Conservation (phyloP, 2,113 vertebrate species). For the Tachuris rubrigastra region DNA sequence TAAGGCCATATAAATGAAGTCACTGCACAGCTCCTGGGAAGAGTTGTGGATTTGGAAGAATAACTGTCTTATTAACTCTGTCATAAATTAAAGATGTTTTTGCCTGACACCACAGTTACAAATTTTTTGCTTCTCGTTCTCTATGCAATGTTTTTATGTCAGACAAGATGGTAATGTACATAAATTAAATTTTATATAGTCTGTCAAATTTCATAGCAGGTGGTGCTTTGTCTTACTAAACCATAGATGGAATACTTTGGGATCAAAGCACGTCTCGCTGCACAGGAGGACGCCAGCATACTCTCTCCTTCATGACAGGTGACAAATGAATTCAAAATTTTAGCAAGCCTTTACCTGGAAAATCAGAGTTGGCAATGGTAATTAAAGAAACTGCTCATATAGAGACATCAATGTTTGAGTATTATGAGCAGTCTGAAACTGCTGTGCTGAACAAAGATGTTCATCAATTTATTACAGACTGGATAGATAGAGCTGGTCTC, state of each 20-base stretch:
- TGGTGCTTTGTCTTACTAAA: neutral
- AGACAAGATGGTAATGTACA: conserved; percentile 14
- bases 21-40: neutral
- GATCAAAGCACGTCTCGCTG: conserved; percentile 1
- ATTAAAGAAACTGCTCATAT: neutral
- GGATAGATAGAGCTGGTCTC: neutral
- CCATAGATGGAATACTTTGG: neutral
- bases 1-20: neutral
- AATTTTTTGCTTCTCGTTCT: neutral
- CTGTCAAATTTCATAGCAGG: neutral
- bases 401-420: neutral
- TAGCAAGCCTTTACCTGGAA: conserved; percentile 25
- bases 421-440: neutral
- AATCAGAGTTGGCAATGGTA: conserved; percentile 31
- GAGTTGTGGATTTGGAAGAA: neutral
- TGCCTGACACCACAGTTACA: neutral
- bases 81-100: conserved; percentile 26
- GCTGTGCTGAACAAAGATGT: neutral
- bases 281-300: neutral
- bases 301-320: neutral
- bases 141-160: neutral
- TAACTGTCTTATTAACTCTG: conserved; percentile 3
- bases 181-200: neutral
- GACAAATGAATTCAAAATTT: conserved; percentile 2
- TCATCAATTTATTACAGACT: neutral